Evolutionary conservation across 1,140 invertebrate species (phyloP).

Genomic region (Drosophila nannoptera): DNA sequence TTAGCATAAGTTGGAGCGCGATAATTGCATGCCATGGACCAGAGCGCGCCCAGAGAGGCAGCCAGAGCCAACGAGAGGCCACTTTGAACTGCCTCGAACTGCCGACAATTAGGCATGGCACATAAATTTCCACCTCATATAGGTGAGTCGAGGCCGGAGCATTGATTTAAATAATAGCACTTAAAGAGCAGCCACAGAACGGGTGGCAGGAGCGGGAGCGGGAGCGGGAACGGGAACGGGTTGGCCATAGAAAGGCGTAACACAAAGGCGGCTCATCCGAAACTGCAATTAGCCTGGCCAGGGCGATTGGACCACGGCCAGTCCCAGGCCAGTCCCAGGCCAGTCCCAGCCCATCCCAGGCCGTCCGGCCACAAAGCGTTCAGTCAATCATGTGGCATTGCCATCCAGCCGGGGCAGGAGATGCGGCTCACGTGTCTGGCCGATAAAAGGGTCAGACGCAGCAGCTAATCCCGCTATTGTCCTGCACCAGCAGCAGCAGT

Average conservation of each 20-base stretch:
- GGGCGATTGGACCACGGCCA: conserved; percentile 11
- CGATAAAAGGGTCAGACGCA: conserved; percentile 45
- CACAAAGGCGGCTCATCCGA: background rate
- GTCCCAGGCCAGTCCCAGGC: background rate
- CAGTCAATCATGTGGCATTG: conserved; percentile 40
- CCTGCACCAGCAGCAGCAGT: no score
- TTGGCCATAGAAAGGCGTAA: conserved; percentile 18
- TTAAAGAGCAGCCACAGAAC: conserved; percentile 41
- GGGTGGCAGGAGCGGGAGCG: no score
- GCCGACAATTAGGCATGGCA: conserved; percentile 74
- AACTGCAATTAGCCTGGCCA: conserved; percentile 41
- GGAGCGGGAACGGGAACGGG: no score
- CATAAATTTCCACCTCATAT: conserved; percentile 76
- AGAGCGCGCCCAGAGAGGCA: background rate
- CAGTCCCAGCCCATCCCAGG: background rate
- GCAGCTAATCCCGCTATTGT: conserved; percentile 39
- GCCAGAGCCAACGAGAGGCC: conserved; percentile 13
- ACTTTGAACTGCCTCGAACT: conserved; percentile 56
- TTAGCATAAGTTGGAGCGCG: conserved; percentile 73
- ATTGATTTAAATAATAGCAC: conserved; percentile 78
- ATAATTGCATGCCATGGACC: conserved; percentile 69
- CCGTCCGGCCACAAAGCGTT: conserved; percentile 14
- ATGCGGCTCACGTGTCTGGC: conserved; percentile 23
- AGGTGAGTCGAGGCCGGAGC: conserved; percentile 44
- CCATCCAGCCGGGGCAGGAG: conserved; percentile 15